phyloP scores from a whole-genome alignment of 1,140 invertebrate genomes.

The Octopus sinensis region DNA sequence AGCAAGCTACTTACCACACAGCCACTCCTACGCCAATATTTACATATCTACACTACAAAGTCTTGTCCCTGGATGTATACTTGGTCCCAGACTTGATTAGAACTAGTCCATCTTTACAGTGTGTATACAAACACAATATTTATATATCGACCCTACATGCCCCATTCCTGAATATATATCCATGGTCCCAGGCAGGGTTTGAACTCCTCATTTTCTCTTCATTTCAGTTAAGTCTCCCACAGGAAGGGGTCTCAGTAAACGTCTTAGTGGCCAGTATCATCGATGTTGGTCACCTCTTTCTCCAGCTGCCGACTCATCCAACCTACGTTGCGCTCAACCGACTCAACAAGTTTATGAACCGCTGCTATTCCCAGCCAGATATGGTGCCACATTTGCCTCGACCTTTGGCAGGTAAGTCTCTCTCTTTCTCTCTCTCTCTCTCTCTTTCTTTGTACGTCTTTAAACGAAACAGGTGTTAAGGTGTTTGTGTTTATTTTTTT shows the following conservation, averaged over 20 bases:
- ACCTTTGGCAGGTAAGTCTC: conserved; percentile 58
- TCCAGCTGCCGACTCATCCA: conserved; percentile 91
- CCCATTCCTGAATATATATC: no score
- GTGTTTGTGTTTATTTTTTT: no score
- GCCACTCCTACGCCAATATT: no score
- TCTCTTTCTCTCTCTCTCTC: conserved; percentile 18
- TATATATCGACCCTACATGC: no score
- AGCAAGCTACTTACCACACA: no score
- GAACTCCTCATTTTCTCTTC: neutral
- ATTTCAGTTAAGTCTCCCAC: conserved; percentile 75
- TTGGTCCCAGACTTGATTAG: no score
- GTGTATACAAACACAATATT: no score
- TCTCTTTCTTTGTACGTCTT: conserved; percentile 62
- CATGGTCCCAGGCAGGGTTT: neutral
- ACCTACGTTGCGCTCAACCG: conserved; percentile 76
- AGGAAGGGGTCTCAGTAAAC: conserved; percentile 90
- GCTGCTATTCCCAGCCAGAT: conserved; percentile 57
- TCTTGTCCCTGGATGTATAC: no score
- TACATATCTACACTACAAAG: no score
- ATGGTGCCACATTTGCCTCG: conserved; percentile 60
- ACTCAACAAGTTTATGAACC: conserved; percentile 67
- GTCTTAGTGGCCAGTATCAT: conserved; percentile 81
- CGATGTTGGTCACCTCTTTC: conserved; percentile 81
- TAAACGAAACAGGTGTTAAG: no score
- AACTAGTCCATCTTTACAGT: no score